Percentiles rank a stretch among this genome's conserved stretches.
phyloP scores from a whole-genome alignment of 2,113 vertebrate species.

The Varanus salvator region DNA sequence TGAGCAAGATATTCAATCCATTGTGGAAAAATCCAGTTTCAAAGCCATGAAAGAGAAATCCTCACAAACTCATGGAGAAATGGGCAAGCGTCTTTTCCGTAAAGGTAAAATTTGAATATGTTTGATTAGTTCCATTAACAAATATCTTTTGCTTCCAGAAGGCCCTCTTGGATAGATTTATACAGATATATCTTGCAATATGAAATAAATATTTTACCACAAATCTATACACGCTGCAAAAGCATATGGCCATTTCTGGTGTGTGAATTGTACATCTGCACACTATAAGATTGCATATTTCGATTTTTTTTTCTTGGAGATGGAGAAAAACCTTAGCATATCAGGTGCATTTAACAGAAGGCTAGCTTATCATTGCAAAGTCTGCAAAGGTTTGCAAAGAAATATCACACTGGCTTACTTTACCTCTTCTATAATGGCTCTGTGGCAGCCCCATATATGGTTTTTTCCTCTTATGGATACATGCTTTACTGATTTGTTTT shows the following conservation, averaged over 20 bases:
- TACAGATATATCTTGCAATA: not conserved
- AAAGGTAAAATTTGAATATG: conserved; percentile 66
- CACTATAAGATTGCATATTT: not conserved
- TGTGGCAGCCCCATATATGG: not conserved
- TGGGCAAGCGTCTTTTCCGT: conserved; percentile 77
- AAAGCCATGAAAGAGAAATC: conserved; percentile 79
- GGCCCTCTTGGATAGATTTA: not conserved
- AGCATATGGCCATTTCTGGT: too few relatives aligned
- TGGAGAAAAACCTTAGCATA: not conserved
- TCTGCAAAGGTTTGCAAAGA: not conserved
- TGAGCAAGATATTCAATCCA: conserved; percentile 73
- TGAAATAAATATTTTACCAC: not conserved
- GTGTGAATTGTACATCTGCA: not conserved
- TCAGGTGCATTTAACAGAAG: not conserved
- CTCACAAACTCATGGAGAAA: conserved; percentile 67
- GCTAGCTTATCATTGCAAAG: not conserved
- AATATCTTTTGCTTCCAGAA: not conserved
- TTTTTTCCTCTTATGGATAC: not conserved
- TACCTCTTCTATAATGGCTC: not conserved
- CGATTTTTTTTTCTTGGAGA: not conserved
- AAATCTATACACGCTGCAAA: not conserved
- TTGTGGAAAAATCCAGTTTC: conserved; percentile 78
- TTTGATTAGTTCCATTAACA: not conserved
- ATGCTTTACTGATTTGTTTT: not conserved
- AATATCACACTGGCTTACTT: not conserved